A percentile compares a stretch with the other conserved stretches of the same genome.
These are phyloP conservation scores for Zonitis immaculata DNA, from an alignment of 2,888 invertebrate species.

Conservation along the genomic window DNA sequence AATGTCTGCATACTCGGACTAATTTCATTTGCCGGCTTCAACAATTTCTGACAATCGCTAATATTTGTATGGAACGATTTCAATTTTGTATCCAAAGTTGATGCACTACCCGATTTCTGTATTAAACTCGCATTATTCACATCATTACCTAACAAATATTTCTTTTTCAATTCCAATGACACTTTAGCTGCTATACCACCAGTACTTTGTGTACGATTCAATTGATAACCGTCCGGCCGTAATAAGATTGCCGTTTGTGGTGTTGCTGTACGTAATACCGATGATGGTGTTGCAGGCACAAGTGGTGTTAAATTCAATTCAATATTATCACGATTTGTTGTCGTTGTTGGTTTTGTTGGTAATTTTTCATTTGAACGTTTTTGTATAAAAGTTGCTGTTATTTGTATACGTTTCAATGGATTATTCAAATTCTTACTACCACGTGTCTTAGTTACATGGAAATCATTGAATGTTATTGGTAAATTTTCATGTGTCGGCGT, in stretches of 20 bases:
- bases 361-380: conserved; percentile 41
- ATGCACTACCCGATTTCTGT: conserved; percentile 77
- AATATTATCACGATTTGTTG: conserved; percentile 37
- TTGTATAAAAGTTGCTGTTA: conserved; percentile 52
- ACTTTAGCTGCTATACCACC: conserved; percentile 84
- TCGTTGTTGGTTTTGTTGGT: conserved; percentile 13
- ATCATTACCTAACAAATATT: conserved; percentile 70
- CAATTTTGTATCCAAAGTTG: conserved; percentile 78
- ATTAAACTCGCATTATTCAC: conserved; percentile 63
- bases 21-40: conserved; percentile 66
- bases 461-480: conserved; percentile 69
- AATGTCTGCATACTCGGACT: conserved; percentile 68
- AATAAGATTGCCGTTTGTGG: conserved; percentile 28
- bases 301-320: conserved; percentile 48
- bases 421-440: conserved; percentile 43
- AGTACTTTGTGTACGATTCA: conserved; percentile 79
- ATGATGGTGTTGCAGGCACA: conserved; percentile 37
- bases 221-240: conserved; percentile 63
- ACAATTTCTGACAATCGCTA: conserved; percentile 80
- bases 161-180: conserved; percentile 79
- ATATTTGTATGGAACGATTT: conserved; percentile 81
- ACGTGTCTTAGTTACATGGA: conserved; percentile 54
- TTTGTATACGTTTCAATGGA: conserved; percentile 58
- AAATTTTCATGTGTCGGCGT: conserved; percentile 70
- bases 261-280: conserved; percentile 29